Evolutionary conservation across 1,140 invertebrate genomes (phyloP), one percentile per base, ranked within the genome.

Genomic region (Drosophila carrolli): DNA sequence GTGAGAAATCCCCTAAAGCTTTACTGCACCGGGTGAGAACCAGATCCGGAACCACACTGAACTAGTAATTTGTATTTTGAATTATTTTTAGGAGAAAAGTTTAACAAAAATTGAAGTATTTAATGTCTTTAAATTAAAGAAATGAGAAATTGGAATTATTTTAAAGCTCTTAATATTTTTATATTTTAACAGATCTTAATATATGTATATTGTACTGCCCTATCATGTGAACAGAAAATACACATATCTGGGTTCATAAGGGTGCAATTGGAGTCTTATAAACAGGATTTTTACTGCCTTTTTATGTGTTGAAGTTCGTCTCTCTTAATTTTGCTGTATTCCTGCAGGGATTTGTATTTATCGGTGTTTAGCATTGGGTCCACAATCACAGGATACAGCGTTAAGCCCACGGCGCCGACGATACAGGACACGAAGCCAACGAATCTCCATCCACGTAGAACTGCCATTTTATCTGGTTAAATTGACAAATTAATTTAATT

Each of bases 331-430:
- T 50, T 89, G 43, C 61, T 84, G 19, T 77, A 68, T 43, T 85
- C 81, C 58, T 79, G 83, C 10, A 91, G 44, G 94, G 95, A 67
- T 54, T 91, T 95, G 70, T 95, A 96, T 66, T 94, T 93, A 14
- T 95, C 93, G 41, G 94, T 90, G 91, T 96, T 93, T 1, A 95
- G 81, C 93, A 96, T 94, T 5, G 96, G 96, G 55, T 93, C 92
- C 55, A 97, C 93, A 19, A 95, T 93, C 60, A 95, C 93, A 3
- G 95, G 94, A 84, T 96, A 96, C 4, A 95, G 70, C 0, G 94
- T 93, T 35, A 93, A 4, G 35, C 93, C 93, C 43, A 96, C 93
- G 11, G 93, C 75, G 16, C 94, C 94, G 23, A 95, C 90, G 37
- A 96, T 78, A 59, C 93, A 92, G 46, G 94, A 94, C 38, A 96